Conservation (phyloP, 2,888 invertebrate species). For the Eueremaeus valkanovi region DNA sequence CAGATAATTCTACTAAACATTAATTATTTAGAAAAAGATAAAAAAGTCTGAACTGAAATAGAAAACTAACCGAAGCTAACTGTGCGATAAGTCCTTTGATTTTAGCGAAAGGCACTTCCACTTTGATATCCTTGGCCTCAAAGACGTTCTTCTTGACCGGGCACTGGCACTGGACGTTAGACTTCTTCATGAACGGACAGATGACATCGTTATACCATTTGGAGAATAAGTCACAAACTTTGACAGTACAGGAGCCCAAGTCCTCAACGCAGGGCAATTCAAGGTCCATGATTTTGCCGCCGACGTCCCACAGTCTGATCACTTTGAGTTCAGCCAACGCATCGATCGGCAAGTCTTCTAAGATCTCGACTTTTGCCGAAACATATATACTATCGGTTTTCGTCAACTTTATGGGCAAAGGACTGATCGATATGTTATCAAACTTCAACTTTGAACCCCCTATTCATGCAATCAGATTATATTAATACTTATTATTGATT, state of each 20-base stretch:
- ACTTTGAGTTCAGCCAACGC: constrained; percentile 6
- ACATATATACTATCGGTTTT: constrained; percentile 26
- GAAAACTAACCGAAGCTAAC: constrained; percentile 31
- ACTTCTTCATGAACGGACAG: constrained; percentile 34
- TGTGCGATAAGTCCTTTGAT: constrained; percentile 36
- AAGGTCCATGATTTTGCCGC: background rate
- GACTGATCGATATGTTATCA: constrained; percentile 19
- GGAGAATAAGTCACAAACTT: constrained; percentile 28
- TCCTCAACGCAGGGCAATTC: constrained; percentile 37
- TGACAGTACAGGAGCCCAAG: constrained; percentile 34
- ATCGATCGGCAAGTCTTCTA: constrained; percentile 37
- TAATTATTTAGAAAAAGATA: background rate
- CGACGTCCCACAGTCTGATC: constrained; percentile 24
- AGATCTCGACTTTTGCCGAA: constrained; percentile 22
- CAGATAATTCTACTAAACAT: constrained; percentile 19
- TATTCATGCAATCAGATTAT: background rate
- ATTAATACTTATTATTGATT: background rate
- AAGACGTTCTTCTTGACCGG: constrained; percentile 7
- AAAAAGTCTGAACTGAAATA: background rate
- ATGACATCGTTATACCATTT: constrained; percentile 39
- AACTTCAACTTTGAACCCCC: constrained; percentile 30
- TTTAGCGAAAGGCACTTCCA: constrained; percentile 31
- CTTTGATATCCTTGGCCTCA: background rate
- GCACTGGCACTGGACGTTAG: background rate
- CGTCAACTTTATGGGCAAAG: constrained; percentile 33